Evolutionary conservation across 2,888 invertebrate species (phyloP).

Genomic region (Anticlea derivata): DNA sequence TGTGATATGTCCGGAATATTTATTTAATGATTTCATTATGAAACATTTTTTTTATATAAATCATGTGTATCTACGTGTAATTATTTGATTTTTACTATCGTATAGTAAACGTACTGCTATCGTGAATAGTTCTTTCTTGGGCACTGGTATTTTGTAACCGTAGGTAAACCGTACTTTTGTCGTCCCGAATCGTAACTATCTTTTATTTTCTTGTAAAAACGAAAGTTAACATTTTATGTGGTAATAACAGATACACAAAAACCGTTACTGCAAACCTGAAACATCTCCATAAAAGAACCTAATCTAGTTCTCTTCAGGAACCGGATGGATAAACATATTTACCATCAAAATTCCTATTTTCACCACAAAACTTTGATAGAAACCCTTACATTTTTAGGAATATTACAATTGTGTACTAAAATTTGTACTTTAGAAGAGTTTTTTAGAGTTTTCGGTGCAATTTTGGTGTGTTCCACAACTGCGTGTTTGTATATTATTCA

Average conservation of each 20-base stretch:
- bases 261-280: neutral
- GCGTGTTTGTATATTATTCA: constrained; percentile 1
- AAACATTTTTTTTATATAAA: too few relatives aligned
- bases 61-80: too few relatives aligned
- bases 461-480: constrained; percentile 18
- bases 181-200: too few relatives aligned
- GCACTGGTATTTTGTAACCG: too few relatives aligned
- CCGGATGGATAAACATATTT: constrained; percentile 38
- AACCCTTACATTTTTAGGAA: constrained; percentile 9
- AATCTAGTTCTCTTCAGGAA: constrained; percentile 40
- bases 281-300: constrained; percentile 44
- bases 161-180: too few relatives aligned
- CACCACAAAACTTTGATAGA: constrained; percentile 21
- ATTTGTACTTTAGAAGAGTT: constrained; percentile 18
- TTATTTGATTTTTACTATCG: too few relatives aligned
- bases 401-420: constrained; percentile 9
- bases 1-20: too few relatives aligned
- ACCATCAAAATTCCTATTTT: constrained; percentile 41
- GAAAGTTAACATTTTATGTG: too few relatives aligned
- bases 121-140: too few relatives aligned
- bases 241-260: neutral
- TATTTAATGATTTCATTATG: too few relatives aligned
- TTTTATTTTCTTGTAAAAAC: too few relatives aligned
- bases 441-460: constrained; percentile 21
- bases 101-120: too few relatives aligned